Base-by-base conservation (phyloP, 53 echinoderm and acorn worm genomes). In the Zoroaster sp. region DNA sequence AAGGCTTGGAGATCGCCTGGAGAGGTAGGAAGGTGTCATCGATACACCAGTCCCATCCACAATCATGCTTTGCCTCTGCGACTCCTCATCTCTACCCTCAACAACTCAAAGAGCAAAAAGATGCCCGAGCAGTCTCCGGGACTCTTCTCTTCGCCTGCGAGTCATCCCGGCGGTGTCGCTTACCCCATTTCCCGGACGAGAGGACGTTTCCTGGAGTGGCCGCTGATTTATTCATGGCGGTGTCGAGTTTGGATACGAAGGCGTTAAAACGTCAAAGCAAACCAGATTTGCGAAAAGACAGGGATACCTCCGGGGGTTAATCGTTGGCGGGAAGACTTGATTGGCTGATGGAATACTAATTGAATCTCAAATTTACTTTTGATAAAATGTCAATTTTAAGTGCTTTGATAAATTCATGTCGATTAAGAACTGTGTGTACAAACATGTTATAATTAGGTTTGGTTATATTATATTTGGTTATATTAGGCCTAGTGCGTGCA, bases 121-220 rank as follows among this genome's bases (percentile, higher is more conserved):
- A 52, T 76, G 76, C 33, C 47, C 47, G 46, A 31, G 46, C 75
- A 75, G 25, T 75, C 75, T 75, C 44, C 30, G 11, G 75, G 75
- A 76, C 31, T 32, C 45, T 33, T 42, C 32, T 42, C 10, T 5
- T 40, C 28, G 79, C 79, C 53, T 53, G 4, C 59, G 20, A 46
- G 63, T 37, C 20, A 35, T 37, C 79, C 79, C 79, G 79, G 55
- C 79, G 79, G 79, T 79, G 63, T 79, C 79, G 79, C 79, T 79
- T 79, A 79, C 79, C 79, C 79, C 79, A 79, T 79, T 79, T 79
- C 79, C 35, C 35, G 59, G n/a, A 37, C n/a, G 63, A 79, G 79
- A 79, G 79, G 79, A 51, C 79, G 55, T 39, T 79, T 79, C 79
- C 79, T 51, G 31, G 63, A 79, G 79, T 79, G 79, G 63, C 20